A percentile compares a stretch with the other conserved stretches of the same genome.
Conservation (phyloP, 2,888 invertebrate genomes). For the Anthoptus insignis region DNA sequence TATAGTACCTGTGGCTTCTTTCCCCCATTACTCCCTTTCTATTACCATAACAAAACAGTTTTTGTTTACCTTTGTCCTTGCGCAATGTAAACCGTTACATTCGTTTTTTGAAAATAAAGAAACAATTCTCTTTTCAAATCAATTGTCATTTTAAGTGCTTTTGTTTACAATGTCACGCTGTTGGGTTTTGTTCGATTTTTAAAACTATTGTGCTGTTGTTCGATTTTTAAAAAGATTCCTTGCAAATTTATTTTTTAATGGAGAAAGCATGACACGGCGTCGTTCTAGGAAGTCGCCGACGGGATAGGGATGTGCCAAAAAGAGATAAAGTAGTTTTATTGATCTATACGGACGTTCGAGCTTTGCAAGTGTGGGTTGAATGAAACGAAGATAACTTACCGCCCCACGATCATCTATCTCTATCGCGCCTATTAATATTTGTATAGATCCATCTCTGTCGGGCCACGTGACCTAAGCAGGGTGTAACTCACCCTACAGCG, state of each 20-base stretch:
- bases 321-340: conserved; percentile 88
- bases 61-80: conserved; percentile 80
- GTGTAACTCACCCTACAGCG: conserved; percentile 87
- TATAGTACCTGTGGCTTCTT: conserved; percentile 81
- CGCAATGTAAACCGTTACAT: conserved; percentile 26
- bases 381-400: conserved; percentile 87
- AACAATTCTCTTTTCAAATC: conserved; percentile 40
- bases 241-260: conserved; percentile 57
- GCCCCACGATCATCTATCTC: conserved; percentile 78
- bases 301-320: conserved; percentile 87
- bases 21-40: conserved; percentile 63
- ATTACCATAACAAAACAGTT: conserved; percentile 63
- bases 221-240: conserved; percentile 26
- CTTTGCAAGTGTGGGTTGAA: conserved; percentile 86
- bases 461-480: conserved; percentile 86
- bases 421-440: conserved; percentile 61
- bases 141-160: conserved; percentile 45
- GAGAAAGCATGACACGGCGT: conserved; percentile 76
- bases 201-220: conserved; percentile 42
- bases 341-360: conserved; percentile 87
- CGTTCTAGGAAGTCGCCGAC: conserved; percentile 82
- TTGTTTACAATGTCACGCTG: conserved; percentile 55
- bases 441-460: conserved; percentile 71
- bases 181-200: conserved; percentile 57
- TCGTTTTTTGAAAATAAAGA: conserved; percentile 40